A percentile compares a stretch with the other conserved stretches of the same genome.
Evolutionary conservation across 2,113 vertebrate species (phyloP).

Genomic region (Cacatua alba): DNA sequence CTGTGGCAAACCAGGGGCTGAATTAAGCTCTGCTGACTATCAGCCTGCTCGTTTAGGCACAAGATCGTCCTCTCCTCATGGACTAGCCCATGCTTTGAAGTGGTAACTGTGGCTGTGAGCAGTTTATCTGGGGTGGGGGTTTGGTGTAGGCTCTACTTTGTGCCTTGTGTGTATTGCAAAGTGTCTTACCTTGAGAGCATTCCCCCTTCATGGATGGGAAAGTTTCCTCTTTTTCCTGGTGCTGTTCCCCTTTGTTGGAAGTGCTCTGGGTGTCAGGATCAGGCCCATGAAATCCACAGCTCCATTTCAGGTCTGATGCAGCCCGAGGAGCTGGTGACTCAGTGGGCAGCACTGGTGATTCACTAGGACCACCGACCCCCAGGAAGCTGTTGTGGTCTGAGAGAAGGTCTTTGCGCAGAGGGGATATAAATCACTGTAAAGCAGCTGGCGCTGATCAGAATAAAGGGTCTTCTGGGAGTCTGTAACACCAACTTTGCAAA

Average conservation of each 20-base stretch:
- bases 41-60: background rate
- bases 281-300: rapidly evolving
- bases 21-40: background rate
- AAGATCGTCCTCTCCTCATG: background rate
- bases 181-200: background rate
- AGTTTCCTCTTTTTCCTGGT: background rate
- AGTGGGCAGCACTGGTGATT: conserved; percentile 1
- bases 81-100: background rate
- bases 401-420: background rate
- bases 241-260: background rate
- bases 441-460: background rate
- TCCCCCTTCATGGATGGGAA: background rate
- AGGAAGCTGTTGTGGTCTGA: background rate
- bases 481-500: background rate
- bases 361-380: background rate
- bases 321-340: background rate
- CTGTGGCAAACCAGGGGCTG: background rate
- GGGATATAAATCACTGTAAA: background rate
- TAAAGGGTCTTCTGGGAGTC: background rate
- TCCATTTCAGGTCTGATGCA: background rate
- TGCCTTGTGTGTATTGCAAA: background rate
- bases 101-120: background rate
- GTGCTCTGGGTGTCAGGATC: background rate
- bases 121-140: background rate
- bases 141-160: background rate